A percentile compares a stretch with the other conserved stretches of the same genome.
Conservation (phyloP, 2,113 vertebrate genomes). For the Channa maculata region DNA sequence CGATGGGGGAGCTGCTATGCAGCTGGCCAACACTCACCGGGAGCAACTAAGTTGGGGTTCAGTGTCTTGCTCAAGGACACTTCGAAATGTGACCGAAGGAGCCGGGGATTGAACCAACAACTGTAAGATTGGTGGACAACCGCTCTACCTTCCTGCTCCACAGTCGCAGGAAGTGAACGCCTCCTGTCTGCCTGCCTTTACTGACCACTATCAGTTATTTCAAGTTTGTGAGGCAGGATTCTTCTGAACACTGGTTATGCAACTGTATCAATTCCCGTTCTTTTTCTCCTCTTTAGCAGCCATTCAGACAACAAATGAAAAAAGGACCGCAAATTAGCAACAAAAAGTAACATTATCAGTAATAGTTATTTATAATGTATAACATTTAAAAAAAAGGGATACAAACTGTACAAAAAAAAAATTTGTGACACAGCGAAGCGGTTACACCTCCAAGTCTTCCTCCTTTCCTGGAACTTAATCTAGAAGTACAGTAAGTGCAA, state of each 20-base stretch:
- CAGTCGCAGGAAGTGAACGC: conserved; percentile 15
- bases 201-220: background rate
- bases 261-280: background rate
- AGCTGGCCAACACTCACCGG: no score
- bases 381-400: conserved; percentile 20
- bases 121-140: no score
- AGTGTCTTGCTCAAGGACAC: no score
- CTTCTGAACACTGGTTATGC: conserved; percentile 11
- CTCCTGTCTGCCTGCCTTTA: background rate
- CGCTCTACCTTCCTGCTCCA: no score
- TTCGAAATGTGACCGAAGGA: no score
- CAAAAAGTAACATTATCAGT: conserved; percentile 25
- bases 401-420: conserved; percentile 49
- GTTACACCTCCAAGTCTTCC: background rate
- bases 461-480: background rate
- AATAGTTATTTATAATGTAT: conserved; percentile 31
- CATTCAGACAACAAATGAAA: conserved; percentile 13
- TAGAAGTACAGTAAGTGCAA: conserved; percentile 36
- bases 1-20: no score
- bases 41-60: no score
- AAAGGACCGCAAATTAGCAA: conserved; percentile 5
- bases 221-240: background rate
- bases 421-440: conserved; percentile 9
- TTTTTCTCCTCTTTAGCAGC: background rate
- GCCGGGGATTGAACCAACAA: no score